Evolutionary conservation across 2,888 invertebrate genomes (phyloP).

Genomic region (Arrhopalites spinosus): DNA sequence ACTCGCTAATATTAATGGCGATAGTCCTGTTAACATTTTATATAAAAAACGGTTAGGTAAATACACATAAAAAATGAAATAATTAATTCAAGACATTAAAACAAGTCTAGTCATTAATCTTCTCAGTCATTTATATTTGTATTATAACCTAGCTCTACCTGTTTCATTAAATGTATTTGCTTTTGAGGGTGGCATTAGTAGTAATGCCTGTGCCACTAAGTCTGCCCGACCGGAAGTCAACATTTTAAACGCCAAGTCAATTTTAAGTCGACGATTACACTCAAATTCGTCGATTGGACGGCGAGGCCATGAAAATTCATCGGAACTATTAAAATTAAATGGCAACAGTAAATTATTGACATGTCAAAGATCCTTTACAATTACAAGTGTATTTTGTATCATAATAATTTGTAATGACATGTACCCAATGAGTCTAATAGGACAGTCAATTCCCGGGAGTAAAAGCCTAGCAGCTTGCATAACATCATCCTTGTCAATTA

Average conservation of each 20-base stretch:
- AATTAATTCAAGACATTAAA: constrained; percentile 16
- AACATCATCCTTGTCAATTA: constrained; percentile 83
- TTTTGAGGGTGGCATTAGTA: constrained; percentile 72
- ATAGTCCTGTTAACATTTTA: constrained; percentile 40
- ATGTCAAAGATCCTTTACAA: neutral
- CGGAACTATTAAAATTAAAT: constrained; percentile 48
- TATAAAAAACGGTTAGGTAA: neutral
- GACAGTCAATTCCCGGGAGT: constrained; percentile 87
- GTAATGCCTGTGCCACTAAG: constrained; percentile 75
- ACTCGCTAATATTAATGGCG: constrained; percentile 82
- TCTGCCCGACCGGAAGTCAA: constrained; percentile 80
- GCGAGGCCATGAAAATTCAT: constrained; percentile 58
- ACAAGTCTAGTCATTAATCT: constrained; percentile 10
- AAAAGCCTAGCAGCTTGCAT: constrained; percentile 84
- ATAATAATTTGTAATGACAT: neutral
- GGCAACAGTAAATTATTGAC: neutral
- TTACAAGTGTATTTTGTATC: neutral
- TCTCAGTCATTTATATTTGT: neutral
- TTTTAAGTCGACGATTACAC: constrained; percentile 58
- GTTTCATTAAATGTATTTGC: constrained; percentile 56
- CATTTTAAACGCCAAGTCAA: constrained; percentile 75
- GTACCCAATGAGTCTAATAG: constrained; percentile 74
- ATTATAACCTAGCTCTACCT: constrained; percentile 33
- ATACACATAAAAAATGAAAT: constrained; percentile 4
- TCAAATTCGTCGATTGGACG: constrained; percentile 58